Percentiles rank a stretch among this genome's conserved stretches.
Conservation (phyloP, 2,797 vertebrate species). For the Vultur gryphus region DNA sequence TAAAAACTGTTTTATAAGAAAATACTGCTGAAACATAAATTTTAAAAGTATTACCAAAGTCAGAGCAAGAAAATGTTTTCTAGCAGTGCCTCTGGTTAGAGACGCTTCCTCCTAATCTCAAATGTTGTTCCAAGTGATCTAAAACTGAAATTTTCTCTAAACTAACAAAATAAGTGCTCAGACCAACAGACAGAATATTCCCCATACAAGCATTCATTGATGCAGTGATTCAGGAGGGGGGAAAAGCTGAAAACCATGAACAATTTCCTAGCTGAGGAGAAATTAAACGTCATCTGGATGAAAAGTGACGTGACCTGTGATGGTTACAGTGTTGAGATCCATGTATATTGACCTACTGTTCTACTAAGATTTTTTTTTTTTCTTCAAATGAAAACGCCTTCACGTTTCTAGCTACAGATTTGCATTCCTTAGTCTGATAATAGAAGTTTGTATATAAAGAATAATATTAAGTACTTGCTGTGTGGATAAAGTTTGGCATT, state of each 20-base stretch:
- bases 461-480: background rate
- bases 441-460: background rate
- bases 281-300: background rate
- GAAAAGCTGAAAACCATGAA: background rate
- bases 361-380: background rate
- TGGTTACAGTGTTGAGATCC: background rate
- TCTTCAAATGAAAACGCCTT: background rate
- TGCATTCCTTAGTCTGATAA: background rate
- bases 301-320: background rate
- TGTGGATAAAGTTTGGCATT: background rate
- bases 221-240: background rate
- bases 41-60: background rate
- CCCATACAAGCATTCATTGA: background rate
- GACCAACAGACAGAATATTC: background rate
- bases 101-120: background rate
- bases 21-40: background rate
- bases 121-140: background rate
- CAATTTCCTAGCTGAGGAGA: background rate
- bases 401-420: background rate
- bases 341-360: background rate
- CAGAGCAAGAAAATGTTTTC: background rate
- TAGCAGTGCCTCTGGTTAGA: background rate
- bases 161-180: background rate
- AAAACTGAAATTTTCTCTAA: background rate
- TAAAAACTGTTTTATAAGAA: background rate